phyloP scores from a whole-genome alignment of 2,113 vertebrate species.

The Nasalis larvatus region DNA sequence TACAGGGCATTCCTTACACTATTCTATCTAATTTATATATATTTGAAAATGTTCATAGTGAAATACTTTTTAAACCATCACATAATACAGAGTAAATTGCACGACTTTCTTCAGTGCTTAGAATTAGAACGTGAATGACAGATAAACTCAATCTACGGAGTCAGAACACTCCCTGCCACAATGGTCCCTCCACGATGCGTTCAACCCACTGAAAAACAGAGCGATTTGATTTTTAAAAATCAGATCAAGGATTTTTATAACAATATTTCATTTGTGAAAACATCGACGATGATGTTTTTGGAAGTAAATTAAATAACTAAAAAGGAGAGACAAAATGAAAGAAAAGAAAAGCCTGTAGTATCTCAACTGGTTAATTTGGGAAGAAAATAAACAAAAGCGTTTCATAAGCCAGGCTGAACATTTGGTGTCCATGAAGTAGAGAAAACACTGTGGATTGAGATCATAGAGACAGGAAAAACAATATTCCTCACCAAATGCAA shows the following conservation, averaged over 20 bases:
- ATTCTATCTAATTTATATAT: neutral
- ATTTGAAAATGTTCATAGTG: neutral
- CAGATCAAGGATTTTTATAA: neutral
- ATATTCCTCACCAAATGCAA: neutral
- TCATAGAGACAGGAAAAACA: neutral
- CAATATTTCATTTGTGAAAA: neutral
- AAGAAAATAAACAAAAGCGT: slow-evolving; percentile 55
- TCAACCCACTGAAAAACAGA: neutral
- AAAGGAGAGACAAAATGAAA: neutral
- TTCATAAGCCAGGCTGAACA: slow-evolving; percentile 35
- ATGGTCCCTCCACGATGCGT: neutral
- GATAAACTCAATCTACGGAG: neutral
- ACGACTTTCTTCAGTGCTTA: slow-evolving; percentile 11
- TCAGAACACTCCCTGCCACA: neutral
- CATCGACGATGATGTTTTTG: neutral
- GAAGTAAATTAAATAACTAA: neutral
- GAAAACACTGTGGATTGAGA: slow-evolving; percentile 27
- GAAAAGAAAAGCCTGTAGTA: neutral
- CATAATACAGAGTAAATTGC: neutral
- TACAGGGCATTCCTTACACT: neutral
- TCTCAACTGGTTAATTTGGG: slow-evolving; percentile 35
- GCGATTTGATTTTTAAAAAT: neutral
- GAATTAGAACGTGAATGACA: neutral
- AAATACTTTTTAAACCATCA: neutral
- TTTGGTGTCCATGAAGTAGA: slow-evolving; percentile 34